Evolutionary conservation across 2,888 invertebrate species (phyloP), one percentile per base, ranked within the genome.

Genomic region (Protodeltote pygarga): DNA sequence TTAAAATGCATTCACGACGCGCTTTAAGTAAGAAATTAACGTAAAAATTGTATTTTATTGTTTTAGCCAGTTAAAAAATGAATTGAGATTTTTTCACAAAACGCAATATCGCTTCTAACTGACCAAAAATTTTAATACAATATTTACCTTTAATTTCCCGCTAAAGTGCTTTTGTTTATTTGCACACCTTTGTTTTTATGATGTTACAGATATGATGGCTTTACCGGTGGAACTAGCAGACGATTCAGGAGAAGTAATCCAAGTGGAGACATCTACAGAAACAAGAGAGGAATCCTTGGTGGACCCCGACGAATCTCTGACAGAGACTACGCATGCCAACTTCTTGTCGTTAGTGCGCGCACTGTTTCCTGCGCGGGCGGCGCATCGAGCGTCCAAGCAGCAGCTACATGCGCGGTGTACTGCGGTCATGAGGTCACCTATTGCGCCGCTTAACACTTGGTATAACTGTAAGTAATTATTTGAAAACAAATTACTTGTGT

Each of bases 321-420:
- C 96, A 82, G 96, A 97, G 82, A 96, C 96, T 33, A 96, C 96
- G 0, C 97, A 97, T 65, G 94, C 95, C 0, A 96, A 95, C 80
- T 98, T 97, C 92, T 94, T 98, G 81, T 97, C 97, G 1, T 86
- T 98, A 25, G 93, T 98, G 16, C 93, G 98, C 3, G 98, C 98
- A 72, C 93, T 98, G 46, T 97, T 98, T 71, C 96, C 96, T 38
- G 96, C 97, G 0, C 95, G 96, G 3, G 94, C 95, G 1, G 97
- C 98, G 62, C 97, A 97, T 75, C 93, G 98, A 28, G 96, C 98
- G 84, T 95, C 95, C 15, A 94, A 96, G 54, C 92, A 93, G 3
- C 95, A 96, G 75, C 84, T 98, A 83, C 95, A 96, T 77, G 93
- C 96, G 65, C 92, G 95, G 32, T 93, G 97, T 15, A 89, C 93